Conservation (phyloP, 2,888 invertebrate genomes). For the Thereva unica region DNA sequence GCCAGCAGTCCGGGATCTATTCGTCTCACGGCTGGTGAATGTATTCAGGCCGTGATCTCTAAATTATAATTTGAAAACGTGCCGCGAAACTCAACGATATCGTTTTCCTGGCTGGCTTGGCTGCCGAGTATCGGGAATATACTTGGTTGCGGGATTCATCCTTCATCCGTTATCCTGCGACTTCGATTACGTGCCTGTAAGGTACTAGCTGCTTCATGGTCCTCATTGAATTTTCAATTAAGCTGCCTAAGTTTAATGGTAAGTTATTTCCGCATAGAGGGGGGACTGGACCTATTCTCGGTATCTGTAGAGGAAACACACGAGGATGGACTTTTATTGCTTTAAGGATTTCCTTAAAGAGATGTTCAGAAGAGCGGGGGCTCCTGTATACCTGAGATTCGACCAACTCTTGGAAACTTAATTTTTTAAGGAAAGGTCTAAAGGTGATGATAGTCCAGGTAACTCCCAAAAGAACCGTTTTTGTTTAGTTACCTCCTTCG, state of each 20-base stretch:
- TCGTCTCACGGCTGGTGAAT: constrained; percentile 16
- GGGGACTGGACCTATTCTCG: not conserved
- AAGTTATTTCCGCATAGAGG: constrained; percentile 25
- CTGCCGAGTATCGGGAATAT: constrained; percentile 24
- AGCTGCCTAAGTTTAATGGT: constrained; percentile 32
- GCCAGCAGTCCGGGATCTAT: not conserved
- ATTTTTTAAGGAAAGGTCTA: no score
- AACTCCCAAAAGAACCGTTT: no score
- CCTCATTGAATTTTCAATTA: constrained; percentile 36
- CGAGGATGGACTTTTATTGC: constrained; percentile 17
- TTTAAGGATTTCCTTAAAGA: constrained; percentile 8
- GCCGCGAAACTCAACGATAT: constrained; percentile 38
- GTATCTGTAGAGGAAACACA: not conserved
- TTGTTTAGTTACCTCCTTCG: no score
- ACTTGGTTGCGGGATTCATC: constrained; percentile 17
- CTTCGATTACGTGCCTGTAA: constrained; percentile 34
- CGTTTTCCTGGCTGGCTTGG: constrained; percentile 9
- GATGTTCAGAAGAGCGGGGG: no score
- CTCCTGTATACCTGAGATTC: no score
- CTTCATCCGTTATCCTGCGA: constrained; percentile 24
- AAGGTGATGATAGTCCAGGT: no score
- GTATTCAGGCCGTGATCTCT: constrained; percentile 36
- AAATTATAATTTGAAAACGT: constrained; percentile 39
- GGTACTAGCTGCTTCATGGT: constrained; percentile 7
- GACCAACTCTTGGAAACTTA: no score